phyloP scores from a whole-genome alignment of 2,797 vertebrate species.

The Halcyon leucocephala region DNA sequence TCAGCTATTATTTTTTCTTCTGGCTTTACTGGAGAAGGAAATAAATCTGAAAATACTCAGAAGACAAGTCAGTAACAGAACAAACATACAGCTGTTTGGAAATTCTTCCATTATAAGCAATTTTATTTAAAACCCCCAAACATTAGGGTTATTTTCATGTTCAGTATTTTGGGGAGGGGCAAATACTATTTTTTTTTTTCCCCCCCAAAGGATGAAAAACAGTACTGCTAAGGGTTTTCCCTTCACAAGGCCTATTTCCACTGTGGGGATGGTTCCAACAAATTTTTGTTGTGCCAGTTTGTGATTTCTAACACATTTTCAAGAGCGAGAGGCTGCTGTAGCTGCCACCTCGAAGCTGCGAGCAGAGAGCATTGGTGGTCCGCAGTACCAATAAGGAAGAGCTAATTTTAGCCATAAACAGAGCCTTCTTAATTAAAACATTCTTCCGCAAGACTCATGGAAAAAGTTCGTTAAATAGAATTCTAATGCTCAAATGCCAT shows the following conservation, averaged over 20 bases:
- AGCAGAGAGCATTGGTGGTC: not conserved
- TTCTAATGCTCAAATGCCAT: not conserved
- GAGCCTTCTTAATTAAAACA: not conserved
- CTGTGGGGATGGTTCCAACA: not conserved
- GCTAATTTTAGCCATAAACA: not conserved
- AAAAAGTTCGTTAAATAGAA: not conserved
- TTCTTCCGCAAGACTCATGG: not conserved
- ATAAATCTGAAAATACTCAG: not conserved
- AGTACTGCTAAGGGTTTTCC: not conserved
- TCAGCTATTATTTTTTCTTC: not conserved
- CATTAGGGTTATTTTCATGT: not conserved
- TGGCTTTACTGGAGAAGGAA: not conserved
- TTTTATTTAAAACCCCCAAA: not conserved
- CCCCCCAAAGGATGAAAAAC: not conserved
- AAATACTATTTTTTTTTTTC: not conserved
- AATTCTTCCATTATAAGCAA: not conserved
- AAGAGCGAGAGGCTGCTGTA: not conserved
- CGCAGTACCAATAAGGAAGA: not conserved
- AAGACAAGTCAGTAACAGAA: not conserved
- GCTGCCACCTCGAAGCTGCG: not conserved
- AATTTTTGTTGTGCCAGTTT: not conserved
- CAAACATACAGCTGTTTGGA: not conserved
- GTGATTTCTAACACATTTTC: constrained; percentile 18
- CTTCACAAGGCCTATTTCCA: not conserved
- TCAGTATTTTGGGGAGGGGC: not conserved